These are phyloP conservation scores for Crotophaga sulcirostris DNA, from an alignment of 2,113 vertebrate species.

Conservation along the genomic window DNA sequence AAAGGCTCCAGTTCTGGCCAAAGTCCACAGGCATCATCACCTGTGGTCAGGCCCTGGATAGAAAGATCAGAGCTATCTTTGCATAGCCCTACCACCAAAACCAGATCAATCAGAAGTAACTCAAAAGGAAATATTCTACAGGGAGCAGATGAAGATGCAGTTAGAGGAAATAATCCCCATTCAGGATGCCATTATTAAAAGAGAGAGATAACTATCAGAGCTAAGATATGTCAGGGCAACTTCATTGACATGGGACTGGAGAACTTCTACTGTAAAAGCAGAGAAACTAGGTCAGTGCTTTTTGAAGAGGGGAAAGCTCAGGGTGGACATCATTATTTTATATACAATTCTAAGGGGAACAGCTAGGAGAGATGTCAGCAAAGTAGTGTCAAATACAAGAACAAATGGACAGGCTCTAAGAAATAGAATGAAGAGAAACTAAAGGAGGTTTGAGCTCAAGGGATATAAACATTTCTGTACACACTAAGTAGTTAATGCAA, in stretches of 20 bases:
- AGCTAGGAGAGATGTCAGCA: slow-evolving; percentile 60
- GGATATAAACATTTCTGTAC: slow-evolving; percentile 30
- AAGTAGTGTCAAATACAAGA: slow-evolving; percentile 53
- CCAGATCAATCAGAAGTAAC: slow-evolving; percentile 55
- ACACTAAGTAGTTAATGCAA: background rate
- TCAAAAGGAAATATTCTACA: slow-evolving; percentile 58
- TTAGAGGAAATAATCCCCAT: slow-evolving; percentile 63
- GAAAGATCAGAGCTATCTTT: slow-evolving; percentile 59
- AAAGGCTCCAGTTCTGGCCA: slow-evolving; percentile 57
- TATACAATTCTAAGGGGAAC: slow-evolving; percentile 50
- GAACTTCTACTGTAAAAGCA: slow-evolving; percentile 59
- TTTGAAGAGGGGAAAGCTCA: slow-evolving; percentile 64
- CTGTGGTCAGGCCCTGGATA: slow-evolving; percentile 59
- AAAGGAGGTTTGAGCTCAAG: background rate
- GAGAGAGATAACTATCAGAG: slow-evolving; percentile 52
- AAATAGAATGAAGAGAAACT: slow-evolving; percentile 41
- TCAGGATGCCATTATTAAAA: slow-evolving; percentile 65
- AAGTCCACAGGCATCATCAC: slow-evolving; percentile 59
- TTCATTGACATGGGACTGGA: slow-evolving; percentile 66
- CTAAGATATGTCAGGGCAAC: slow-evolving; percentile 59
- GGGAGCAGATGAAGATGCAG: slow-evolving; percentile 54
- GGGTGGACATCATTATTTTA: slow-evolving; percentile 71
- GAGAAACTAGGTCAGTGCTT: slow-evolving; percentile 70
- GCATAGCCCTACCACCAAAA: slow-evolving; percentile 39
- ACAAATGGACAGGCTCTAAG: slow-evolving; percentile 55